phyloP scores from a whole-genome alignment of 2,797 vertebrate species.

The Gallinago solitaria region DNA sequence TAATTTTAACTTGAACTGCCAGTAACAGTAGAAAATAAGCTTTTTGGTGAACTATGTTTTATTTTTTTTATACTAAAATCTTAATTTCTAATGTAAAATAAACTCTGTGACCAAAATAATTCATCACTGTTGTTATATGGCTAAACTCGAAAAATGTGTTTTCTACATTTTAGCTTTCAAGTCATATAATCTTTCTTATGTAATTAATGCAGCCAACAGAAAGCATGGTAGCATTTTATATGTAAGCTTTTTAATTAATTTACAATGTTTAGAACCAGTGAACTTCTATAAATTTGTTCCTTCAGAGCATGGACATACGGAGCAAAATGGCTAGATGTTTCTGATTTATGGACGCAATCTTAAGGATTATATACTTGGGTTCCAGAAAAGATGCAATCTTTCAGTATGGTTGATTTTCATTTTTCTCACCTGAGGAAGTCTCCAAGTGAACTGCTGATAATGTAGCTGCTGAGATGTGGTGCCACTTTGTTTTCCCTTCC shows the following conservation, averaged over 20 bases:
- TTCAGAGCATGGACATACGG: not conserved
- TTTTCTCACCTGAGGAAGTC: not conserved
- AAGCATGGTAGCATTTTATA: not conserved
- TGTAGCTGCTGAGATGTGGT: not conserved
- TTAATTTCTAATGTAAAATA: conserved; percentile 4
- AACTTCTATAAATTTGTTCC: not conserved
- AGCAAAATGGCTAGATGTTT: not conserved
- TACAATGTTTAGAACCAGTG: not conserved
- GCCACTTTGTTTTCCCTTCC: not conserved
- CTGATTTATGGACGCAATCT: not conserved
- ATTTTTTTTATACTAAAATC: not conserved
- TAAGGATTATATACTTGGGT: not conserved
- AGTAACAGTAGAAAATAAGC: not conserved
- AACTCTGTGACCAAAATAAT: not conserved
- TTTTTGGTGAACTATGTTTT: not conserved
- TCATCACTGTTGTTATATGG: not conserved
- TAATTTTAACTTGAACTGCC: conserved; percentile 7
- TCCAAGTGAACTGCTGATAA: not conserved
- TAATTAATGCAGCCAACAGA: not conserved
- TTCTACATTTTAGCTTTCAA: not conserved
- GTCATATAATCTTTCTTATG: not conserved
- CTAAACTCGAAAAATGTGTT: not conserved
- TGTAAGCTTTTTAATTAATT: not conserved
- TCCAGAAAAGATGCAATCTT: not conserved
- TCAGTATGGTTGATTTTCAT: fast-evolving